Percentiles rank a stretch among this genome's conserved stretches.
These are phyloP conservation scores for Nephrotoma flavescens DNA, from an alignment of 2,888 invertebrate species.

Conservation along the genomic window DNA sequence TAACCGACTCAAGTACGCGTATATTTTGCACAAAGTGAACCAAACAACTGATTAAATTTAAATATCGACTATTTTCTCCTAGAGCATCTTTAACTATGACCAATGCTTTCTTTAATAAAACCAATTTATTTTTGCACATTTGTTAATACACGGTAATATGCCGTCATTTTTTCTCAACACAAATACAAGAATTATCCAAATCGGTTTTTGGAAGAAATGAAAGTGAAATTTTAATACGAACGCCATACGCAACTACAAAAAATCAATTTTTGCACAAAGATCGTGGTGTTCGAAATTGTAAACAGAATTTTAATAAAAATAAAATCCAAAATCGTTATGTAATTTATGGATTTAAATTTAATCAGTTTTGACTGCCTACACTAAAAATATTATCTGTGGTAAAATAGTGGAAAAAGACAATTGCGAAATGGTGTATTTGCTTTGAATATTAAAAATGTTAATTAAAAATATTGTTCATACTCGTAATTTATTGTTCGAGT, in stretches of 20 bases:
- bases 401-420: background rate
- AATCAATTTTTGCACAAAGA: background rate
- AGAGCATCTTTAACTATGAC: background rate
- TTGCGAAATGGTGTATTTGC: background rate
- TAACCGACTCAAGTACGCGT: background rate
- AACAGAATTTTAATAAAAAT: background rate
- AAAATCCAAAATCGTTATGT: background rate
- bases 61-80: background rate
- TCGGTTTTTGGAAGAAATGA: background rate
- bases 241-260: background rate
- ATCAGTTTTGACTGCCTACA: background rate
- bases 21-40: background rate
- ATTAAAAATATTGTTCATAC: too few species aligned
- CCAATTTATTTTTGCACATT: background rate
- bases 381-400: background rate
- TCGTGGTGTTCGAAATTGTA: background rate
- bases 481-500: too few species aligned
- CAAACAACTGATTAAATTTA: background rate
- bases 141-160: background rate
- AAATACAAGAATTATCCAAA: background rate
- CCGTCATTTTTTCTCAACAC: background rate
- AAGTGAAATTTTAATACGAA: background rate
- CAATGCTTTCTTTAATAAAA: background rate
- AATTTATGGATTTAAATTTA: background rate
- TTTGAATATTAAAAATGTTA: background rate